phyloP scores from a whole-genome alignment of 2,888 invertebrate genomes.

The Cyrtodaria siliqua region DNA sequence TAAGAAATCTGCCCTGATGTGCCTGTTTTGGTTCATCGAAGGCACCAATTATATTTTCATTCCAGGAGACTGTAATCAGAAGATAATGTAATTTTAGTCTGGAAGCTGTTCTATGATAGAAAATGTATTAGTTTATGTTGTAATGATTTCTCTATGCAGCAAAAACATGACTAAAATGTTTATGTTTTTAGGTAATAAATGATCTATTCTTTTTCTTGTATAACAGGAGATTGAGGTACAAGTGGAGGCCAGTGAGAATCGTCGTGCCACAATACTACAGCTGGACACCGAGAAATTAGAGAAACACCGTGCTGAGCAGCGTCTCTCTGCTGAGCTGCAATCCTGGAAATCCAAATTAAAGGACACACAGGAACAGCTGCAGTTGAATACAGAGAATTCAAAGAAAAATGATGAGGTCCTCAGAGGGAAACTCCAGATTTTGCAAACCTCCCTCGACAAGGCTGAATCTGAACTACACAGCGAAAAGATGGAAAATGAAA shows the following conservation, averaged over 20 bases:
- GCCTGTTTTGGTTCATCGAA: no score
- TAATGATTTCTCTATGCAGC: no score
- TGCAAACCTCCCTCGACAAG: slow-evolving; percentile 11
- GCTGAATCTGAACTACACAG: slow-evolving; percentile 6
- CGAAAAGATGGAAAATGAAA: slow-evolving; percentile 50
- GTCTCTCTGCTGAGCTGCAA: slow-evolving; percentile 30
- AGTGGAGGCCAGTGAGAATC: slow-evolving; percentile 48
- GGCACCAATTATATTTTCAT: no score
- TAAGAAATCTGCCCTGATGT: no score
- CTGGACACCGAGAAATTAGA: slow-evolving; percentile 54
- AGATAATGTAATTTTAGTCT: no score
- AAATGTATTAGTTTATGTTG: no score
- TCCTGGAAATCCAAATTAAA: slow-evolving; percentile 40
- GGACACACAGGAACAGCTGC: slow-evolving; percentile 28
- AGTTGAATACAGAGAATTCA: slow-evolving; percentile 25
- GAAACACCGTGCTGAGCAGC: slow-evolving; percentile 39
- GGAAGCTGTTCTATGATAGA: no score
- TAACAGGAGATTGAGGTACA: slow-evolving; percentile 65
- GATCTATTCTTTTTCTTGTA: no score
- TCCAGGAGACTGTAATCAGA: no score
- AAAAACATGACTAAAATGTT: no score
- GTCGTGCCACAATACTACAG: slow-evolving; percentile 57
- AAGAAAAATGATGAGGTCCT: slow-evolving; percentile 32
- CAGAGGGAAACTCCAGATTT: slow-evolving; percentile 34
- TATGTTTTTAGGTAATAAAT: no score